These are phyloP conservation scores for Promerops cafer DNA, from an alignment of 2,113 vertebrate genomes.

Conservation along the genomic window DNA sequence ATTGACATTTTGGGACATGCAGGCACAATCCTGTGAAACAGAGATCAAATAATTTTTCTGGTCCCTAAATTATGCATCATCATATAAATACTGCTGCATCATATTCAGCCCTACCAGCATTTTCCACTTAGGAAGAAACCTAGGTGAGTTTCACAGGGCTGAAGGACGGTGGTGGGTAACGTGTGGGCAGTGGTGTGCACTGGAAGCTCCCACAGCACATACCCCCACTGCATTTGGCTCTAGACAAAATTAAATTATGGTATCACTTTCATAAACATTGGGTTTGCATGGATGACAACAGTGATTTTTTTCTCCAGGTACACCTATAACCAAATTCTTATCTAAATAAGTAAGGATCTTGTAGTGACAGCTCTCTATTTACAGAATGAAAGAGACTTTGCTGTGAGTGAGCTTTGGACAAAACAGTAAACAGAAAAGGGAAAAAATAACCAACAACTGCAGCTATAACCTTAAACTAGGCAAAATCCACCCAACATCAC, in stretches of 20 bases:
- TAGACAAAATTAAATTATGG: neutral
- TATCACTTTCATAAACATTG: neutral
- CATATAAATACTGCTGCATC: neutral
- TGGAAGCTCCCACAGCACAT: neutral
- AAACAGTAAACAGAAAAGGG: neutral
- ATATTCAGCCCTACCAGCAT: neutral
- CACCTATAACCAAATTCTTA: neutral
- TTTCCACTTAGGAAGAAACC: neutral
- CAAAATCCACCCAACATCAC: neutral
- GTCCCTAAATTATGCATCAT: neutral
- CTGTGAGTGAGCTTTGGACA: neutral
- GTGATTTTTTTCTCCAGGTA: neutral
- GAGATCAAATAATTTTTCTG: neutral
- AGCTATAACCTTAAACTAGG: neutral
- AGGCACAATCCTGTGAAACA: neutral
- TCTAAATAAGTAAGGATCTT: neutral
- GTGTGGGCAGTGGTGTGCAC: neutral
- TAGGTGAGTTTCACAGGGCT: neutral
- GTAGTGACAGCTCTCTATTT: neutral
- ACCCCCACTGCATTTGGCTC: neutral
- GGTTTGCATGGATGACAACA: neutral
- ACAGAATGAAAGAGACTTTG: neutral
- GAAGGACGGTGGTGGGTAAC: neutral
- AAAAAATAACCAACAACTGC: neutral
- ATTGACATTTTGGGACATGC: neutral